Evolutionary conservation across 2,888 invertebrate species (phyloP).

Genomic region (Noctua janthe): DNA sequence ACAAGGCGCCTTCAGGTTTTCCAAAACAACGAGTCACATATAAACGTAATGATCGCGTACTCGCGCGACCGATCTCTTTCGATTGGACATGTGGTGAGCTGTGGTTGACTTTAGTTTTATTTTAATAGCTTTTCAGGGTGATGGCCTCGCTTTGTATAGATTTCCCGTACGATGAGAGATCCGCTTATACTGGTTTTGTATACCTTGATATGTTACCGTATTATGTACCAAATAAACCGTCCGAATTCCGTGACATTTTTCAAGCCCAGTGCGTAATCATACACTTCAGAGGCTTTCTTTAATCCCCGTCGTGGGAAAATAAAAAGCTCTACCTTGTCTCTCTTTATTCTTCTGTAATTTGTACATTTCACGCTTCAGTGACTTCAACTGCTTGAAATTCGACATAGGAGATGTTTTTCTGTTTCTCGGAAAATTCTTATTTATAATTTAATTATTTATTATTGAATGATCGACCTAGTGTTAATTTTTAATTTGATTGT

Average conservation of each 20-base stretch:
- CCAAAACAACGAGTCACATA: neutral
- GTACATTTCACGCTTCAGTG: conserved; percentile 56
- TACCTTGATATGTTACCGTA: no score
- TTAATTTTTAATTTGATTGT: neutral
- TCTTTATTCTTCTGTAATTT: conserved; percentile 64
- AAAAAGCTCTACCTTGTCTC: conserved; percentile 65
- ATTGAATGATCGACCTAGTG: neutral
- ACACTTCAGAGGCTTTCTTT: conserved; percentile 55
- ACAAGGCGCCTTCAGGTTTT: neutral
- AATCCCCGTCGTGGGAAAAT: conserved; percentile 68
- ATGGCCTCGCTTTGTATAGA: no score
- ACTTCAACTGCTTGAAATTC: conserved; percentile 26
- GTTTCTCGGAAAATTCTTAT: conserved; percentile 5
- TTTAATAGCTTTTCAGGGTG: neutral
- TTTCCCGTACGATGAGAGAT: no score
- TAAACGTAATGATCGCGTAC: neutral
- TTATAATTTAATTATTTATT: conserved; percentile 16
- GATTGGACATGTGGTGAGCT: neutral
- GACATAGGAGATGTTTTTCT: conserved; percentile 8
- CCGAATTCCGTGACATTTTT: neutral
- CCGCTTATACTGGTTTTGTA: no score
- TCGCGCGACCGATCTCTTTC: neutral
- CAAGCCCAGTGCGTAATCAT: conserved; percentile 7
- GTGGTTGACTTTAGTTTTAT: neutral
- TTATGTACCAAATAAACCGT: neutral